Evolutionary conservation across 2,888 invertebrate genomes (phyloP).

Genomic region (Pycnomerus fuliginosus): DNA sequence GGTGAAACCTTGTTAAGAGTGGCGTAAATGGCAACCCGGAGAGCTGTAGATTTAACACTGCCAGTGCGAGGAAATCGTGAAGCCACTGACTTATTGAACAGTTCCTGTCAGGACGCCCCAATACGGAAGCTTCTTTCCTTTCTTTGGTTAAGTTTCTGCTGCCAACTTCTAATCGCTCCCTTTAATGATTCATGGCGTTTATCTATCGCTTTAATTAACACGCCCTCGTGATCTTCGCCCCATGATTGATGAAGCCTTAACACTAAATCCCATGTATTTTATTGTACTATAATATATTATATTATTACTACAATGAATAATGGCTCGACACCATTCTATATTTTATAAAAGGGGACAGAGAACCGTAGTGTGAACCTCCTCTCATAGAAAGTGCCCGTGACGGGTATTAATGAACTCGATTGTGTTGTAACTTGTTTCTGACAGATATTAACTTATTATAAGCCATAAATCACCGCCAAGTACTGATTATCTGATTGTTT

Average conservation of each 20-base stretch:
- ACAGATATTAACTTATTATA: conserved; percentile 49
- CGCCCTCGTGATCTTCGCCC: too few relatives aligned
- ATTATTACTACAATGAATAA: conserved; percentile 21
- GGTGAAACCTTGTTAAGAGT: conserved; percentile 52
- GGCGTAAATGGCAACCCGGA: conserved; percentile 48
- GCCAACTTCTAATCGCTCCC: too few relatives aligned
- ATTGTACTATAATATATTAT: too few relatives aligned
- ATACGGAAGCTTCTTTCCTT: conserved; percentile 23
- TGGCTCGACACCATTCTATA: conserved; percentile 24
- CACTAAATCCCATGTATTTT: too few relatives aligned
- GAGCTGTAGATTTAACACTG: conserved; percentile 44
- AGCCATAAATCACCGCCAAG: conserved; percentile 44
- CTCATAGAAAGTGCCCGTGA: conserved; percentile 34
- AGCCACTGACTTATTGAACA: conserved; percentile 43
- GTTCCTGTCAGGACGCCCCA: conserved; percentile 33
- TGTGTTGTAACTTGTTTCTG: conserved; percentile 46
- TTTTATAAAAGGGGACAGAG: conserved; percentile 23
- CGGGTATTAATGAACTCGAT: conserved; percentile 46
- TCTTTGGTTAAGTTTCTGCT: too few relatives aligned
- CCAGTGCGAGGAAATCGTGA: conserved; percentile 27
- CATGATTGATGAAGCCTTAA: too few relatives aligned
- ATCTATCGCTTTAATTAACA: too few relatives aligned
- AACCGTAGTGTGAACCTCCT: conserved; percentile 20
- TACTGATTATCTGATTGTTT: conserved; percentile 47
- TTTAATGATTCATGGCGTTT: too few relatives aligned